These are phyloP conservation scores for Bombus soroeensis DNA, from an alignment of 1,140 invertebrate species.

Conservation along the genomic window DNA sequence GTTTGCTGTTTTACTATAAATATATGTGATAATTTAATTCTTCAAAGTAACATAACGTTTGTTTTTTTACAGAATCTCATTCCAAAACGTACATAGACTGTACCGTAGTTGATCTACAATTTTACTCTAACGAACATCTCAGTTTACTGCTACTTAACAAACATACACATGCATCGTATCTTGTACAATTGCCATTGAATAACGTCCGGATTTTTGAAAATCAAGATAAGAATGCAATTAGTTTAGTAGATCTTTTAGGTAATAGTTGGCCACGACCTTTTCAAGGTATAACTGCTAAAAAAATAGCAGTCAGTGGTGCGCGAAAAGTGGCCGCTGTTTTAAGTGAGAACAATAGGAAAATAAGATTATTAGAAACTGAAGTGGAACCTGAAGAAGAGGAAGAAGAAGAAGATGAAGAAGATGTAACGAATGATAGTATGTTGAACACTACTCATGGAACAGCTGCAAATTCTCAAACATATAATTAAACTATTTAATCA, in stretches of 20 bases:
- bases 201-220: slow-evolving; percentile 75
- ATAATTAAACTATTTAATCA: slow-evolving; percentile 4
- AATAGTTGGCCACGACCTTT: slow-evolving; percentile 84
- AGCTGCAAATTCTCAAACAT: slow-evolving; percentile 20
- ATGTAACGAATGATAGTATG: slow-evolving; percentile 77
- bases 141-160: slow-evolving; percentile 88
- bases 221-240: slow-evolving; percentile 74
- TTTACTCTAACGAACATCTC: slow-evolving; percentile 91
- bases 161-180: slow-evolving; percentile 83
- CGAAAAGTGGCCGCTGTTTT: slow-evolving; percentile 94
- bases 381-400: slow-evolving; percentile 95
- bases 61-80: slow-evolving; percentile 22
- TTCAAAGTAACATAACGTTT: background rate
- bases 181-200: slow-evolving; percentile 87
- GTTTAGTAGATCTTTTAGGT: slow-evolving; percentile 83
- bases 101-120: slow-evolving; percentile 87
- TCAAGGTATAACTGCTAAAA: slow-evolving; percentile 88
- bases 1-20: slow-evolving; percentile 51
- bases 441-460: slow-evolving; percentile 75
- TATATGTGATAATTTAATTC: background rate
- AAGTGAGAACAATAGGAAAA: slow-evolving; percentile 90
- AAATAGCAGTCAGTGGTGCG: slow-evolving; percentile 92
- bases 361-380: slow-evolving; percentile 95
- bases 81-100: slow-evolving; percentile 42
- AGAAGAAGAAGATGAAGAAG: slow-evolving; percentile 86